Percentiles rank a stretch among this genome's conserved stretches.
Conservation (phyloP, 2,113 vertebrate genomes). For the Candoia aspera region DNA sequence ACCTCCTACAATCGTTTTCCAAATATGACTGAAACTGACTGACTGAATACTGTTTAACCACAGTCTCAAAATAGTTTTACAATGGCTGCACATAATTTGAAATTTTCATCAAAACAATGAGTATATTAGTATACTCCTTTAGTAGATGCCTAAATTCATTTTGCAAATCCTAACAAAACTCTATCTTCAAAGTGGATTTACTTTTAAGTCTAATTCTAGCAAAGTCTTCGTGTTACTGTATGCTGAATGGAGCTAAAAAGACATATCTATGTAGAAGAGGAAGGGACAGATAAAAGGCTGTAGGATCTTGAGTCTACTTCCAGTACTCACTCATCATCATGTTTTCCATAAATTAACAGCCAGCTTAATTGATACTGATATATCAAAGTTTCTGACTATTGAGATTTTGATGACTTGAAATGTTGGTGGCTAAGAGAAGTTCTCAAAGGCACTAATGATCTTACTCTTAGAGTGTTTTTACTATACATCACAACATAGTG, state of each 20-base stretch:
- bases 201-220: neutral
- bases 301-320: neutral
- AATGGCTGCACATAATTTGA: neutral
- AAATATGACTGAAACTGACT: neutral
- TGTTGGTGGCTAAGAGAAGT: neutral
- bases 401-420: constrained; percentile 32
- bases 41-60: neutral
- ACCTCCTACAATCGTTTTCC: neutral
- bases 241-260: neutral
- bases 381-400: constrained; percentile 38
- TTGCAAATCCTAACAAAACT: neutral
- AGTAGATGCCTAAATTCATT: neutral
- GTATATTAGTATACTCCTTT: neutral
- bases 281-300: neutral
- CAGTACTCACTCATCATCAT: neutral
- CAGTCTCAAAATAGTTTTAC: neutral
- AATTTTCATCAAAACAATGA: neutral
- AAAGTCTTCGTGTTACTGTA: neutral
- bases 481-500: constrained; percentile 12
- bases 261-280: neutral
- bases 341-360: constrained; percentile 34
- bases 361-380: constrained; percentile 16
- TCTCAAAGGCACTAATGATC: constrained; percentile 63
- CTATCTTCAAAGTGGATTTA: neutral
- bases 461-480: constrained; percentile 23